Conservation (phyloP, 2,888 invertebrate genomes). For the Rutpela maculata region DNA sequence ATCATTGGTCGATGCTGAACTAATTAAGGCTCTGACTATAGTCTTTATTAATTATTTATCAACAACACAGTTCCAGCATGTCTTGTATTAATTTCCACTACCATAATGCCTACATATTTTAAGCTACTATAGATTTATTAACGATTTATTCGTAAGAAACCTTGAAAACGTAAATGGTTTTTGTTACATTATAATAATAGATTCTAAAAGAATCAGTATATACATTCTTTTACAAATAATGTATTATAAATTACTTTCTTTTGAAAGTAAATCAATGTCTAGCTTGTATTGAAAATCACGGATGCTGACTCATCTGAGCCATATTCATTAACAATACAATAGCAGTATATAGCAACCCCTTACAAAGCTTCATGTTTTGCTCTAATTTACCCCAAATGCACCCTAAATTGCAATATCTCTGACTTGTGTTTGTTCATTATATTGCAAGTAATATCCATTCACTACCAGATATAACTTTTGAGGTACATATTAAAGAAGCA, state of each 20-base stretch:
- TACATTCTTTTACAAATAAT: constrained; percentile 21
- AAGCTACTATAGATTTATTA: not conserved
- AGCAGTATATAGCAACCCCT: constrained; percentile 22
- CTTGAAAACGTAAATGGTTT: not conserved
- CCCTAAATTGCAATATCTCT: constrained; percentile 35
- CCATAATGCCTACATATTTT: not conserved
- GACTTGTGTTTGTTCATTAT: constrained; percentile 1
- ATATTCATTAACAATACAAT: constrained; percentile 42
- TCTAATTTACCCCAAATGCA: constrained; percentile 42
- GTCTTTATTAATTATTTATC: too few relatives aligned
- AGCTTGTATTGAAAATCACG: constrained; percentile 36
- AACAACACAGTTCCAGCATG: too few relatives aligned
- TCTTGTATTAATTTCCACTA: too few relatives aligned
- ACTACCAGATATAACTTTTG: not conserved
- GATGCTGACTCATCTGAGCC: constrained; percentile 40
- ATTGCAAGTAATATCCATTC: constrained; percentile 3
- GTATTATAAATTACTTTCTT: constrained; percentile 23
- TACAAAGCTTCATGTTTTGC: constrained; percentile 29
- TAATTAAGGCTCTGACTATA: not conserved
- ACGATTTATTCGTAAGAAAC: not conserved
- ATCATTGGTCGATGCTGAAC: too few relatives aligned
- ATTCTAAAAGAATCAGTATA: not conserved
- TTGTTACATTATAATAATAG: not conserved
- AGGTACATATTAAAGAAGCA: not conserved
- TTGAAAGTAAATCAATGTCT: constrained; percentile 35